phyloP scores from a whole-genome alignment of 2,888 invertebrate species.

The Chloromyia formosa region DNA sequence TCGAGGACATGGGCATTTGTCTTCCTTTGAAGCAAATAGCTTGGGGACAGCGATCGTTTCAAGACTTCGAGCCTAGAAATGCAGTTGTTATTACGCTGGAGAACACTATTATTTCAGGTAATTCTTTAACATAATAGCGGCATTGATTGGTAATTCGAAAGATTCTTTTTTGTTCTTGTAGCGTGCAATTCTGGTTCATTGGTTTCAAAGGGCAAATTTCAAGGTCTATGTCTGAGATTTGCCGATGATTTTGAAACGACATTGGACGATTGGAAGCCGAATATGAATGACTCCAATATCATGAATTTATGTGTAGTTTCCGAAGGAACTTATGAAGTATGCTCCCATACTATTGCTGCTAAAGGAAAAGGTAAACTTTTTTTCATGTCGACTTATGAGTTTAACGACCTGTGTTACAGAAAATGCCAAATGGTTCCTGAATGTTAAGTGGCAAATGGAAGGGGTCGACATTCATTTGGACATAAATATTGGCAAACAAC shows the following conservation, averaged over 20 bases:
- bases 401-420: conserved; percentile 64
- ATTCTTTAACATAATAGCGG: neutral
- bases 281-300: conserved; percentile 77
- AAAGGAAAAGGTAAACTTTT: conserved; percentile 74
- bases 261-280: conserved; percentile 97
- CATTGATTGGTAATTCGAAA: neutral
- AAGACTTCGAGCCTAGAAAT: conserved; percentile 82
- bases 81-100: conserved; percentile 96
- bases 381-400: conserved; percentile 6
- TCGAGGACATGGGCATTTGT: conserved; percentile 97
- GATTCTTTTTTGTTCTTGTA: conserved; percentile 52
- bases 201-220: conserved; percentile 91
- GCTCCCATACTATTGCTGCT: conserved; percentile 81
- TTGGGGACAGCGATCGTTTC: conserved; percentile 73
- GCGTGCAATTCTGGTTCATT: conserved; percentile 96
- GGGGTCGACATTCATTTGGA: conserved; percentile 97
- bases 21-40: conserved; percentile 87
- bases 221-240: conserved; percentile 91
- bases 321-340: conserved; percentile 96
- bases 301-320: conserved; percentile 97
- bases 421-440: conserved; percentile 97
- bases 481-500: conserved; percentile 94
- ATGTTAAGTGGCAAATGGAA: conserved; percentile 99
- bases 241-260: conserved; percentile 97
- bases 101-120: conserved; percentile 83